Evolutionary conservation across 2,888 invertebrate species (phyloP).

Genomic region (Enoplolaimus lenunculus): DNA sequence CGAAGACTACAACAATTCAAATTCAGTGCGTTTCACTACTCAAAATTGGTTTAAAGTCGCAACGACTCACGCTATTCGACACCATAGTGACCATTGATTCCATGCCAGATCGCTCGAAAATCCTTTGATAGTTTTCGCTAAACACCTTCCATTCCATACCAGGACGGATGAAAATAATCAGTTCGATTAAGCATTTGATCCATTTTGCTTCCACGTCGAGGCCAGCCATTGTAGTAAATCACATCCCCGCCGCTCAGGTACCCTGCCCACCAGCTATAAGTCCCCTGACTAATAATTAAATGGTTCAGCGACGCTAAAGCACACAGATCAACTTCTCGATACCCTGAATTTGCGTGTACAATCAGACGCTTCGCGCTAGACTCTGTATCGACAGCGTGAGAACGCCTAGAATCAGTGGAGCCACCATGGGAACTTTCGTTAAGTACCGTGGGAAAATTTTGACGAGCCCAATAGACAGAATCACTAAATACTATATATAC

Average conservation of each 20-base stretch:
- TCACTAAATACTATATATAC: conserved; percentile 42
- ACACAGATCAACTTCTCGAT: conserved; percentile 40
- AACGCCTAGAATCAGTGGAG: no score
- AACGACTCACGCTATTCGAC: no score
- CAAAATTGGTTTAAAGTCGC: no score
- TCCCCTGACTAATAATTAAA: conserved; percentile 40
- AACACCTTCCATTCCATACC: conserved; percentile 34
- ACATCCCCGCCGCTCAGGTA: conserved; percentile 39
- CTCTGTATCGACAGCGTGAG: no score
- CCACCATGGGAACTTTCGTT: no score
- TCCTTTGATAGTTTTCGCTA: no score
- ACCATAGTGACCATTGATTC: no score
- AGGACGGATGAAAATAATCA: conserved; percentile 41
- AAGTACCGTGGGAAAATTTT: conserved; percentile 1
- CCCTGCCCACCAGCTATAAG: conserved; percentile 44
- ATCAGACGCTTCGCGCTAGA: not conserved
- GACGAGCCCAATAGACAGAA: conserved; percentile 37
- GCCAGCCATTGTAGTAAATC: conserved; percentile 41
- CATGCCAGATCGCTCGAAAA: no score
- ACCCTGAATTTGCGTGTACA: not conserved
- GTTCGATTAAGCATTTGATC: conserved; percentile 35
- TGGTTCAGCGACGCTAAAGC: conserved; percentile 38
- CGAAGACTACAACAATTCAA: no score
- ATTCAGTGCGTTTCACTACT: no score
- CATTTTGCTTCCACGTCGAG: conserved; percentile 35